Evolutionary conservation across 2,888 invertebrate genomes (phyloP).

Genomic region (Hoplodrina ambigua): DNA sequence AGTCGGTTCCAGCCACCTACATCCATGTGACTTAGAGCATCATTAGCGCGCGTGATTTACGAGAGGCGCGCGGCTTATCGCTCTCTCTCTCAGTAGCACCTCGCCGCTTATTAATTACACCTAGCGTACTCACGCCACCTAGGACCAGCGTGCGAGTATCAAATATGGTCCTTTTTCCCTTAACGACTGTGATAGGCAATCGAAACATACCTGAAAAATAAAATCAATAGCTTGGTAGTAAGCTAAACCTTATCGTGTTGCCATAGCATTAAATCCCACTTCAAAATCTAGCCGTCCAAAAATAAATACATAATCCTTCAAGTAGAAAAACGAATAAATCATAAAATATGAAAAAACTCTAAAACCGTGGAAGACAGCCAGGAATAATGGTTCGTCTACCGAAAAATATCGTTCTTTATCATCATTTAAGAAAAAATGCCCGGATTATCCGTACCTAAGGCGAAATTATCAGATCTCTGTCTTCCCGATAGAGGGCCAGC

Average conservation of each 20-base stretch:
- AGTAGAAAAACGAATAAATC: constrained; percentile 22
- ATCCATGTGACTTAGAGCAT: constrained; percentile 57
- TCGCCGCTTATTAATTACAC: constrained; percentile 76
- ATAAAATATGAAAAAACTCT: constrained; percentile 33
- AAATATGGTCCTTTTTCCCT: constrained; percentile 1
- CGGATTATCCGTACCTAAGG: constrained; percentile 52
- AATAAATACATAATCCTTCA: constrained; percentile 19
- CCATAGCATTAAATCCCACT: not conserved
- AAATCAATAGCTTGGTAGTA: too few species aligned
- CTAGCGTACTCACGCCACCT: constrained; percentile 36
- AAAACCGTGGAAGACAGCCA: constrained; percentile 28
- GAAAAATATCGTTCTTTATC: constrained; percentile 54
- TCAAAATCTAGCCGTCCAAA: not conserved
- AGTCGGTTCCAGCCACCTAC: constrained; percentile 42
- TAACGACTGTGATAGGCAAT: not conserved
- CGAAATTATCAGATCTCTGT: constrained; percentile 56
- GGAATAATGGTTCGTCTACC: constrained; percentile 34
- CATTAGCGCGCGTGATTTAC: constrained; percentile 80
- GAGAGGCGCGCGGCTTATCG: constrained; percentile 75
- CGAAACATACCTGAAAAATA: not conserved
- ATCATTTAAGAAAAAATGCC: constrained; percentile 56
- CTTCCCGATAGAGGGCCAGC: constrained; percentile 47
- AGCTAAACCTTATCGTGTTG: not conserved
- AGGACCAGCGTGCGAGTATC: constrained; percentile 20
- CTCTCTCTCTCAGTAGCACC: constrained; percentile 68